Evolutionary conservation across 2,797 vertebrate species (phyloP).

Genomic region (Discoglossus pictus): DNA sequence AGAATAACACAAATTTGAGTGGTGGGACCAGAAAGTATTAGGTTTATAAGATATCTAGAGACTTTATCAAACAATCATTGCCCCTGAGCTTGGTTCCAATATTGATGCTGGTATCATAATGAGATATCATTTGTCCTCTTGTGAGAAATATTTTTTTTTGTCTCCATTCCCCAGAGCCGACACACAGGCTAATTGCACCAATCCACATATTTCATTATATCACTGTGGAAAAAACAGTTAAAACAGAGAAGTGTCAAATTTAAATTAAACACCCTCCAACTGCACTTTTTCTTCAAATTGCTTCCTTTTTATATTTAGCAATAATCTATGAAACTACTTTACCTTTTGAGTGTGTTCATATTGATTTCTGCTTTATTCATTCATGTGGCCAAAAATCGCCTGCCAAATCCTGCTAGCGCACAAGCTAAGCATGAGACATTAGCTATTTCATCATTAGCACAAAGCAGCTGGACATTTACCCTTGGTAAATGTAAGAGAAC

Average conservation of each 20-base stretch:
- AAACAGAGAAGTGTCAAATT: conserved; percentile 1
- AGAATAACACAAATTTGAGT: conserved; percentile 18
- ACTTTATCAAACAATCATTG: conserved; percentile 12
- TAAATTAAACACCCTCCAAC: conserved; percentile 12
- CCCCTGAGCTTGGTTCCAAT: background rate
- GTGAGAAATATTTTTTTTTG: background rate
- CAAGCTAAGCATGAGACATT: conserved; percentile 29
- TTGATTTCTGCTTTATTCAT: conserved; percentile 29
- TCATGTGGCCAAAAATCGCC: conserved; percentile 31
- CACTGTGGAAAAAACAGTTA: background rate
- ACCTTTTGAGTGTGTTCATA: conserved; percentile 39
- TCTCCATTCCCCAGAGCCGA: conserved; percentile 1
- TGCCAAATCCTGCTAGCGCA: conserved; percentile 36
- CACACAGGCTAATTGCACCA: conserved; percentile 12
- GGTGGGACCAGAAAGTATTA: background rate
- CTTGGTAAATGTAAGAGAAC: conserved; percentile 34
- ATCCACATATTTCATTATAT: conserved; percentile 8
- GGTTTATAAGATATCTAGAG: conserved; percentile 22
- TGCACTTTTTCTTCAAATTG: background rate
- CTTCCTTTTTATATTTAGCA: conserved; percentile 12
- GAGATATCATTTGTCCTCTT: conserved; percentile 1
- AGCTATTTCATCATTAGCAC: conserved; percentile 33
- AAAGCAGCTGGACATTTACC: conserved; percentile 45
- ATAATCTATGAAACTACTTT: conserved; percentile 27
- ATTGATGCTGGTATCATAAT: conserved; percentile 17